Evolutionary conservation across 35 echinoderm and acorn worm species (phyloP), one percentile per base, ranked within the genome.

Genomic region (Heliocidaris erythrogramma): DNA sequence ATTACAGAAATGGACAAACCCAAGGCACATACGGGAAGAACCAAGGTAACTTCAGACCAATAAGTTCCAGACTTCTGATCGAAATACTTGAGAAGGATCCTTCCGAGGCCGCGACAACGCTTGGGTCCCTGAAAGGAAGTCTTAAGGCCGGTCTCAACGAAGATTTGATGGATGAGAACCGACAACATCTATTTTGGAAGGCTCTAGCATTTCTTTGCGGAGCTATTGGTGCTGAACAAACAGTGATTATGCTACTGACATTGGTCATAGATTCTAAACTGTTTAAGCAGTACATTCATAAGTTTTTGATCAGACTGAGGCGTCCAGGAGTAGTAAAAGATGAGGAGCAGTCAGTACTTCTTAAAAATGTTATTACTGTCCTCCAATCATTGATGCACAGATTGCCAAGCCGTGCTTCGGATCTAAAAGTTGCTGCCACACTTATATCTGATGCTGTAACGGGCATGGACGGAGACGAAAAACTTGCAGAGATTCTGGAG

Each of bases 81-180:
- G 91, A 92, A 30, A 92, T 92, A 13, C 49, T 92, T n/a, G 31
- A 59, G 13, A 92, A 92, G 50, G 91, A 92, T 42, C 91, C 91
- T 52, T 59, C 91, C 3, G 91, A 92, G 49, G 91, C 91, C 13
- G 91, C 91, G 4, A 48, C 48, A 4, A 17, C 59, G 27, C 49
- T 92, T 7, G 50, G 91, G 29, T 92, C 91, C n/a, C 49, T 92
- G 9, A 92, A 92, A 91, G 85, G 42, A 60, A 85, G 69, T 21
- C 48, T 96, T 24, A 31, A 94, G 35, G 50, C 32, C 12, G 93
- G 86, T 65, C 85, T 96, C 5, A 93, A 95, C 16, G 69, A 96
- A 31, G 21, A n/a, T 0, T 24, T 13, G 32, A 94, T 96, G 29
- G 27, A 94, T 14, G 30, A 88, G 13, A 86, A 50, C 5, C 52